Conservation (phyloP, 2,888 invertebrate genomes). For the Cabera pusaria region DNA sequence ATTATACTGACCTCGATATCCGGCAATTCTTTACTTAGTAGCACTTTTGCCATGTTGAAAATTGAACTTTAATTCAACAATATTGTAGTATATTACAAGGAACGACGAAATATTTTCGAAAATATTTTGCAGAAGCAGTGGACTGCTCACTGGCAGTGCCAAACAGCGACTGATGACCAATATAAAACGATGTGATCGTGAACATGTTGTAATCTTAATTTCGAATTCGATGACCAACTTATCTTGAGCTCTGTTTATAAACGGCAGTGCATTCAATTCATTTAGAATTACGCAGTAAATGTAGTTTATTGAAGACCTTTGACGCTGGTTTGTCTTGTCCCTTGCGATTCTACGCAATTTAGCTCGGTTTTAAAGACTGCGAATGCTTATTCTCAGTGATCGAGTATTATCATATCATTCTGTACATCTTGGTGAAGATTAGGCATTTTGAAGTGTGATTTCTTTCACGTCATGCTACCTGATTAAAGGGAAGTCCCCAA, state of each 20-base stretch:
- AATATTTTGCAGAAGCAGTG: constrained; percentile 52
- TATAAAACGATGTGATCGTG: constrained; percentile 18
- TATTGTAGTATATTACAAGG: too few species aligned
- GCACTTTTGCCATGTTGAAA: constrained; percentile 69
- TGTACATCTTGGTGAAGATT: too few species aligned
- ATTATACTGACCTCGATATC: constrained; percentile 90
- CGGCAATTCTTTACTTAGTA: constrained; percentile 88
- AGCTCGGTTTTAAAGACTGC: neutral
- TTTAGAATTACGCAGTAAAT: constrained; percentile 12
- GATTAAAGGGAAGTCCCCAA: too few species aligned
- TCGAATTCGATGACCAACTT: constrained; percentile 14
- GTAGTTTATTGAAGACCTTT: neutral
- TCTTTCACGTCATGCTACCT: too few species aligned
- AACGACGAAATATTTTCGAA: too few species aligned
- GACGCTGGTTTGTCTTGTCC: constrained; percentile 1
- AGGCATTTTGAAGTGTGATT: too few species aligned
- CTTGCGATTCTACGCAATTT: constrained; percentile 12
- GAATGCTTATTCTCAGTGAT: too few species aligned
- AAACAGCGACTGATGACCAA: constrained; percentile 59
- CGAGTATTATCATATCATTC: too few species aligned
- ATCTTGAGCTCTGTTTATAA: constrained; percentile 18
- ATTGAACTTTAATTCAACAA: constrained; percentile 21
- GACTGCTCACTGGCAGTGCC: constrained; percentile 81
- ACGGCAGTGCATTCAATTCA: constrained; percentile 3
- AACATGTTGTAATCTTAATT: constrained; percentile 11